Base-by-base conservation (phyloP, 1,140 invertebrate species). In the Dendrolimus kikuchii region DNA sequence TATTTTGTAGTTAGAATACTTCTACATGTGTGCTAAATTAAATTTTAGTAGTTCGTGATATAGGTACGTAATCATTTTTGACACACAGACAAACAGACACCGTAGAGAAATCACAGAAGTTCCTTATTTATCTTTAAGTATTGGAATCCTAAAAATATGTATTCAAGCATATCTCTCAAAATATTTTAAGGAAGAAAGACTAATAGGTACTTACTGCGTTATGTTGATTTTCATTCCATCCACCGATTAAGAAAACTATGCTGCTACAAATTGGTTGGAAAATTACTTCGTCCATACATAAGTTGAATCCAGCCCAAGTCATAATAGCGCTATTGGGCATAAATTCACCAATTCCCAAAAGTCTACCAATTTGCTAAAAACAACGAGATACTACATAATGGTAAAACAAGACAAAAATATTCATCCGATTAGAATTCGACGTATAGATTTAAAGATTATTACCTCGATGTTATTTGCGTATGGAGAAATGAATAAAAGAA, bases 241-340 rank as follows among this genome's bases (percentile, higher is more conserved):
- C 91, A 52, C 82, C 86, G 0, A 92, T 52, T 6, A 91, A 67
- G 66, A 92, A 92, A 0, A 92, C 60, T 6, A 89, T 84, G 55
- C 90, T 91, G 37, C 85, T 89, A 64, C 92, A 93, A 37, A 92
- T 62, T 5, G 86, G 71, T 45, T 89, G 85, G 4, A 75, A 81
- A 1, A 82, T 57, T 0, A 77, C 71, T 45, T 86, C 78, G 46
- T 88, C 86, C n/a, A 78, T 85, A 53, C 92, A 92, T 4, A 90
- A 55, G 5, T 79, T 48, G 55, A 87, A 68, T 9, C 88, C 89
- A 44, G 88, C 84, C 70, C 84, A 82, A 0, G 81, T 84, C 53
- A 88, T 68, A 5, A 92, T 70, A 6, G 75, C 71, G 39, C 72
- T 87, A 38, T 86, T 89, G 23, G 91, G 90, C 38, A 91, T 46